Percentiles rank a stretch among this genome's conserved stretches.
These are phyloP conservation scores for Styela clava DNA, from an alignment of 23 tunicate species.

Conservation along the genomic window DNA sequence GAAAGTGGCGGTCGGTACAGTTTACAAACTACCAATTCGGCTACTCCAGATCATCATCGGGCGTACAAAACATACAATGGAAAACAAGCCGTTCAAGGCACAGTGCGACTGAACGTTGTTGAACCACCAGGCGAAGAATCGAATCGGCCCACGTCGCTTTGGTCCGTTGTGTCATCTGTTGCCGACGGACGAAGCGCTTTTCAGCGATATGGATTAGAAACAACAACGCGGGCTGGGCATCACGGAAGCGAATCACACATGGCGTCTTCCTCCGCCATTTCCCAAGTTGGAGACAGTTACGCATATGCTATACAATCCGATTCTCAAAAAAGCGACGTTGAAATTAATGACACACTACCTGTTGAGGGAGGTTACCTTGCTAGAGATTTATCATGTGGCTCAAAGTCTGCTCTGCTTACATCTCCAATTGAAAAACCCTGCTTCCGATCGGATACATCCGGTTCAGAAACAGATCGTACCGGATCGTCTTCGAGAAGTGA, in stretches of 20 bases:
- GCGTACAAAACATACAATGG: neutral
- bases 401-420: neutral
- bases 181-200: neutral
- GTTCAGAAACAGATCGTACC: constrained; percentile 30
- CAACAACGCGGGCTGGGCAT: neutral
- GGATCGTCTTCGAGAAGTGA: constrained; percentile 6
- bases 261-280: neutral
- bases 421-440: constrained; percentile 8
- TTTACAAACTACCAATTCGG: neutral
- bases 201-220: neutral
- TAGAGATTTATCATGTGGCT: neutral
- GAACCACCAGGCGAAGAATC: neutral
- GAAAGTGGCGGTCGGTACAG: neutral
- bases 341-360: neutral
- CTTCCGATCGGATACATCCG: constrained; percentile 10
- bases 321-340: neutral
- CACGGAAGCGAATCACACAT: neutral
- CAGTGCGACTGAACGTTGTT: neutral
- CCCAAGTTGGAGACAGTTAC: neutral
- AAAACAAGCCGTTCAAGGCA: neutral
- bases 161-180: constrained; percentile 14
- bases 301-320: neutral
- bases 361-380: neutral
- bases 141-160: constrained; percentile 15
- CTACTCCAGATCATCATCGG: neutral